Evolutionary conservation across 2,113 vertebrate species (phyloP), one percentile per base, ranked within the genome.

Genomic region (Tragulus kanchil): DNA sequence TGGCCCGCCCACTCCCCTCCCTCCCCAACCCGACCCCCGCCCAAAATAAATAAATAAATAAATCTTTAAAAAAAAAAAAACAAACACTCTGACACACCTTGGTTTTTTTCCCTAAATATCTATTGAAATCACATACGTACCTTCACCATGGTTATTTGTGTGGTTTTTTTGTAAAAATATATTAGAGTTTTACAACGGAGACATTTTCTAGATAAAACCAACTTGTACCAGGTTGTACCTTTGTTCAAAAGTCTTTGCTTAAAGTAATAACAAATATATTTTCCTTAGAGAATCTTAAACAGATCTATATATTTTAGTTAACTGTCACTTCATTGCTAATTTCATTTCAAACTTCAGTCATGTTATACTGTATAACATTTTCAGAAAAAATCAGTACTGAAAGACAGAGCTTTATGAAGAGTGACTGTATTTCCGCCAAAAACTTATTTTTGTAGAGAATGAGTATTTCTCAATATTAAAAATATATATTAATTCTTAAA

Each of bases 161-260:
- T 1, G 36, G 36, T 45, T 31, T 52, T 90, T 89, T 65, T 85
- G 6, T 26, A 28, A 85, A 86, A 64, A n/a, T 36, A 79, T 23
- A 50, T 3, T 36, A 52, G 4, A 56, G n/a, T 61, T 67, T 61
- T 21, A 85, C 11, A 71, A 82, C 7, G 14, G 28, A 58, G 96
- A 54, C 7, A 75, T 71, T 93, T 93, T 75, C 42, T 45, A 67
- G 36, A 26, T 87, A n/a, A 93, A 95, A 82, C 31, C 61, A 90
- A 31, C 2, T 71, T 36, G 3, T 50, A 59, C 12, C 11, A 81
- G 48, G 93, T 90, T 65, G 89, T 89, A 59, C 16, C 23, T 71
- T 67, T 45, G 42, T 87, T 96, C 61, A 52, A 96, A 23, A 3
- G 3, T 26, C 13, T 77, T 58, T 48, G 8, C 83, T 92, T 88